Evolutionary conservation across 2,113 vertebrate species (phyloP), one percentile per base, ranked within the genome.

Genomic region (Ochotona princeps): DNA sequence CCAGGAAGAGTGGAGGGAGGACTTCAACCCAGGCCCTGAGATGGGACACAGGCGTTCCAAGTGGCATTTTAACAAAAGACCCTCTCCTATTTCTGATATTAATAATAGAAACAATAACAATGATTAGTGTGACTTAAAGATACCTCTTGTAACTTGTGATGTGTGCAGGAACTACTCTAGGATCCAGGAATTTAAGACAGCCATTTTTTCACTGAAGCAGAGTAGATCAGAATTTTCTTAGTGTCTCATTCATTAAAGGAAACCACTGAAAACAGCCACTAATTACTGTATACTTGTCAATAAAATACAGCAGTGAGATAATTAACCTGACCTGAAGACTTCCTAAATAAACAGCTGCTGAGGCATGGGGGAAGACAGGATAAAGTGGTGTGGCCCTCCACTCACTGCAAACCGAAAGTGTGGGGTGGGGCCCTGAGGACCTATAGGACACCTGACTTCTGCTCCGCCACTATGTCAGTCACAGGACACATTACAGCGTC

Each of bases 331-430:
- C 18, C 54, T 57, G 90, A 82, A 83, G 54, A 72, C 7, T 76
- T 72, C 28, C 72, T 63, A 21, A 18, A 8, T 17, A 32, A 8
- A 49, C 35, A 89, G 49, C n/a, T 70, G 49, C 35, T 17, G 28
- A 67, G 28, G 0, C 1, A 5, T 7, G 14, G 10, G 32, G 32
- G 7, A n/a, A 18, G 11, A 61, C 49, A 61, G 8, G 4, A n/a
- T 10, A 21, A 15, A 7, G 30, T 5, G 2, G 23, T 5, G 2
- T 23, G 8, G 49, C 2, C 0, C 17, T 54, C 38, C 0, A 1
- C 44, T 49, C 8, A 32, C 1, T n/a, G 38, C 20, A 25, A 8
- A 17, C 3, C 8, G 6, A 32, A 44, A 26, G 11, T 4, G 23
- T 5, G 26, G n/a, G 7, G 3, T 2, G 23, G 12, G 9, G 6